These are phyloP conservation scores for Zaprionus gabonicus DNA, from an alignment of 1,140 invertebrate species.

Conservation along the genomic window DNA sequence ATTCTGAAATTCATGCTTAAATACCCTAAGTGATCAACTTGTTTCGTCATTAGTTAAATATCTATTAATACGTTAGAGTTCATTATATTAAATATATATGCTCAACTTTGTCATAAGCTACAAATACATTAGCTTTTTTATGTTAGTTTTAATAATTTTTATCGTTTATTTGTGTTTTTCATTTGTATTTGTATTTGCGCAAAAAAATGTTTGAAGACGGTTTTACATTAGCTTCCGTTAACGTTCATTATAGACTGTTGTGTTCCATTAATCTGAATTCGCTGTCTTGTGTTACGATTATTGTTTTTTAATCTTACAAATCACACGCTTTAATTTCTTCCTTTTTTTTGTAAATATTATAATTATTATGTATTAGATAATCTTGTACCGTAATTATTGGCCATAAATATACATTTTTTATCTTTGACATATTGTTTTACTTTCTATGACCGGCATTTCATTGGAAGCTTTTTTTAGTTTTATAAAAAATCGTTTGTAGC, in stretches of 20 bases:
- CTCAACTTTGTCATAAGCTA: conserved; percentile 61
- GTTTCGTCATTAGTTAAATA: conserved; percentile 56
- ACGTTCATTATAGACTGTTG: conserved; percentile 60
- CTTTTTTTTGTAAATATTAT: conserved; percentile 31
- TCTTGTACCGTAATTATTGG: conserved; percentile 63
- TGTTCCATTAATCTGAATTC: conserved; percentile 58
- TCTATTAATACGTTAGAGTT: conserved; percentile 65
- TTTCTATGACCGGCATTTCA: conserved; percentile 42
- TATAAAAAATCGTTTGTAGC: conserved; percentile 49
- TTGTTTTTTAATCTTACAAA: conserved; percentile 70
- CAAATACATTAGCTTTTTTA: conserved; percentile 42
- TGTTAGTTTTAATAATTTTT: not conserved
- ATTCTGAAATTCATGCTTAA: conserved; percentile 62
- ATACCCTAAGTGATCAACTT: conserved; percentile 52
- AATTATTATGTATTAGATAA: conserved; percentile 61
- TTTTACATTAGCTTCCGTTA: conserved; percentile 51
- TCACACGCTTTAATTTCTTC: conserved; percentile 43
- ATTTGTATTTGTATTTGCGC: conserved; percentile 21
- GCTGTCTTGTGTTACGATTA: conserved; percentile 80
- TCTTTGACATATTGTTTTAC: conserved; percentile 47
- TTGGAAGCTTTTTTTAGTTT: conserved; percentile 56
- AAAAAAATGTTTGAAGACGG: conserved; percentile 56
- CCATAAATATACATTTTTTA: conserved; percentile 33
- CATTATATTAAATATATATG: conserved; percentile 47
- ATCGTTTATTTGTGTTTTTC: conserved; percentile 15